Conservation (phyloP, 1,140 invertebrate species). For the Hyles vespertilio region DNA sequence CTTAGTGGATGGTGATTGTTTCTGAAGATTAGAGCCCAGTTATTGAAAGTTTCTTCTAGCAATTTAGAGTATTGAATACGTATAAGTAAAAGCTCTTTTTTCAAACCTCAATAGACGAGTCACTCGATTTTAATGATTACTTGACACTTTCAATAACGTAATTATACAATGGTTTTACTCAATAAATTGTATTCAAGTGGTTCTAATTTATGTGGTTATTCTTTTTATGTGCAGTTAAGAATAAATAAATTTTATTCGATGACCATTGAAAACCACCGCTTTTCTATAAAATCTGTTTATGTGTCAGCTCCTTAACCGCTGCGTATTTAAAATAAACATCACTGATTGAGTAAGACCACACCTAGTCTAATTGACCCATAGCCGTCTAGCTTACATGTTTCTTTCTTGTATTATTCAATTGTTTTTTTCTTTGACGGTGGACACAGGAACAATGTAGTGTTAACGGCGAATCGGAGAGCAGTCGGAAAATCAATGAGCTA, state of each 20-base stretch:
- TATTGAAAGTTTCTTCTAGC: neutral
- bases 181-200: neutral
- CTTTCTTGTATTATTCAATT: constrained; percentile 2
- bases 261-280: no score
- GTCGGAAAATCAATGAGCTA: constrained; percentile 80
- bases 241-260: neutral
- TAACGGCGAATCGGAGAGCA: constrained; percentile 60
- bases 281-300: no score
- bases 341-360: constrained; percentile 18
- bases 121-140: neutral
- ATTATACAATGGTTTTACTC: constrained; percentile 3
- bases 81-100: no score
- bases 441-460: constrained; percentile 65
- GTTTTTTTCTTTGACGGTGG: constrained; percentile 41
- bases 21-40: neutral
- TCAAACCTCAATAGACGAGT: no score
- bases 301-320: no score
- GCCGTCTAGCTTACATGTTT: constrained; percentile 3
- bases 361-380: constrained; percentile 13
- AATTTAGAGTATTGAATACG: no score
- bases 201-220: no score
- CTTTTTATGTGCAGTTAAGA: no score
- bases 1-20: constrained; percentile 43
- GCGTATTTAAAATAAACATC: neutral
- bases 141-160: neutral